Evolutionary conservation across 2,888 invertebrate species (phyloP).

Genomic region (Perizoma flavofasciatum): DNA sequence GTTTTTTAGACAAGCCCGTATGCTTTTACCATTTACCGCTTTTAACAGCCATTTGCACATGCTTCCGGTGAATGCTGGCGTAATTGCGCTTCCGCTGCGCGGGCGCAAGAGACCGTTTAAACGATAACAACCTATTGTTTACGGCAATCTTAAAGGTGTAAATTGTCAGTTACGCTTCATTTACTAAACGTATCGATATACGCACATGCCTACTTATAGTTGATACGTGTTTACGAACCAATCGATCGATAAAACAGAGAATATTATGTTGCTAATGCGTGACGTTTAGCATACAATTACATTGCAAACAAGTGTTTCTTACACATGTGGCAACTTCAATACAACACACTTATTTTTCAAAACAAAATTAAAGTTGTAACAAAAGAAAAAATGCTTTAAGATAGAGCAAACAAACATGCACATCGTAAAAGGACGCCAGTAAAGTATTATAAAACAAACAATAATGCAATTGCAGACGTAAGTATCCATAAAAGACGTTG

Average conservation of each 20-base stretch:
- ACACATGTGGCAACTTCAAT: conserved; percentile 17
- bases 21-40: conserved; percentile 26
- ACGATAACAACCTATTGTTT: conserved; percentile 39
- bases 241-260: conserved; percentile 11
- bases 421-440: not conserved
- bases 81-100: conserved; percentile 41
- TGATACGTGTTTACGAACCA: conserved; percentile 12
- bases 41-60: conserved; percentile 32
- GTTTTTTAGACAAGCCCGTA: conserved; percentile 8
- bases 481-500: not conserved
- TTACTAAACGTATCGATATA: conserved; percentile 25
- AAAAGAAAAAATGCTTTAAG: not conserved
- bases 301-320: conserved; percentile 6
- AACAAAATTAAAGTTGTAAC: not conserved
- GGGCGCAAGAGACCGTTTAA: conserved; percentile 31
- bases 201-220: not conserved
- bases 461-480: not conserved
- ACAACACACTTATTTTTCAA: conserved; percentile 1
- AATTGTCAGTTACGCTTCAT: conserved; percentile 40
- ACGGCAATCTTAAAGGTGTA: conserved; percentile 37
- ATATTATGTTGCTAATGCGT: conserved; percentile 8
- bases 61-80: conserved; percentile 38
- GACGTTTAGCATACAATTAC: conserved; percentile 18
- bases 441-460: not conserved
- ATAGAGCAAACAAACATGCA: not conserved